A percentile compares a stretch with the other conserved stretches of the same genome.
Conservation (phyloP, 2,797 vertebrate species). For the Parauchenoglanis ngamensis region DNA sequence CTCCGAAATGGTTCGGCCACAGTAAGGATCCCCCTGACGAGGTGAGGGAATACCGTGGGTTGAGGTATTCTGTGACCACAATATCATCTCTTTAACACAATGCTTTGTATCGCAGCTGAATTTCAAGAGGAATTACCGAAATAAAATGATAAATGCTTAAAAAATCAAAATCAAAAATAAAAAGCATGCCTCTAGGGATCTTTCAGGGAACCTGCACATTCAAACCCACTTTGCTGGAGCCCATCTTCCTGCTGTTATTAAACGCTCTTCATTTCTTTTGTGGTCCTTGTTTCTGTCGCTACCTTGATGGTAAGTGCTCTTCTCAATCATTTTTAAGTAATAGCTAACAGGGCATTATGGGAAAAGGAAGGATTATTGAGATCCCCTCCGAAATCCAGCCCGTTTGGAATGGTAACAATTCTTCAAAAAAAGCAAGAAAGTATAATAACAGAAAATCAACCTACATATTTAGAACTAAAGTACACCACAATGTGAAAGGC, state of each 20-base stretch:
- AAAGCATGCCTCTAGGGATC: conserved; percentile 44
- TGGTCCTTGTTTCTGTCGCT: conserved; percentile 22
- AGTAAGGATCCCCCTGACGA: conserved; percentile 72
- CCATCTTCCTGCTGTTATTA: conserved; percentile 35
- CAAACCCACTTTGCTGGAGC: conserved; percentile 33
- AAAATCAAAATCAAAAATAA: conserved; percentile 56
- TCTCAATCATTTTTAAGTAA: background rate
- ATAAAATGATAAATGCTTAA: conserved; percentile 24
- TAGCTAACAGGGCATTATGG: conserved; percentile 15
- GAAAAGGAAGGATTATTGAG: conserved; percentile 34
- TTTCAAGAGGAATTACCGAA: conserved; percentile 63
- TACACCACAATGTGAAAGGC: conserved; percentile 69
- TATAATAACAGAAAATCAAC: conserved; percentile 58
- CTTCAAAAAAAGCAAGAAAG: conserved; percentile 57
- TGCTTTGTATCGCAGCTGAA: conserved; percentile 68
- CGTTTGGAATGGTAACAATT: conserved; percentile 75
- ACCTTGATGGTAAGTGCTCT: conserved; percentile 20
- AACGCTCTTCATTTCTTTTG: conserved; percentile 25
- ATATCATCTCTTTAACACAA: conserved; percentile 78
- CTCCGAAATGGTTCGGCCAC: conserved; percentile 68
- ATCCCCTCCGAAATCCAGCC: conserved; percentile 42
- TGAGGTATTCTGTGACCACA: conserved; percentile 83
- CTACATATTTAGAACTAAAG: conserved; percentile 69
- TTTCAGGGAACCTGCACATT: conserved; percentile 45
- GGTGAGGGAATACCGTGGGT: conserved; percentile 68